A percentile compares a stretch with the other conserved stretches of the same genome.
phyloP scores from a whole-genome alignment of 2,113 vertebrate genomes.

The Pristiophorus japonicus region DNA sequence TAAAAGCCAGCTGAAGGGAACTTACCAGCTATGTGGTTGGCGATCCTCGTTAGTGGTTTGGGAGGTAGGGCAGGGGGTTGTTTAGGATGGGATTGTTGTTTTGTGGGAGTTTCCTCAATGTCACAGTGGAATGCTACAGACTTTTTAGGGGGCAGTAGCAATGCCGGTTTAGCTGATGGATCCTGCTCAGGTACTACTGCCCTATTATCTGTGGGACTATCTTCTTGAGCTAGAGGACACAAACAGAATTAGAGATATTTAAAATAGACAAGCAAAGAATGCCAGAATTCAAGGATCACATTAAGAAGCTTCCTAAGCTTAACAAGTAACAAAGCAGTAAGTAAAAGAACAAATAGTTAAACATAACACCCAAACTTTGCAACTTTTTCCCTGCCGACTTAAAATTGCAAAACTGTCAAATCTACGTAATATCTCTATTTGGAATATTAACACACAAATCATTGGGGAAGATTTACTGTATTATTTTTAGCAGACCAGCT shows the following conservation, averaged over 20 bases:
- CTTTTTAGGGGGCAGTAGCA: conserved; percentile 81
- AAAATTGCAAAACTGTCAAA: not conserved
- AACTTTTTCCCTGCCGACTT: not conserved
- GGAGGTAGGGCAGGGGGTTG: conserved; percentile 96
- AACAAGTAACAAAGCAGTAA: not conserved
- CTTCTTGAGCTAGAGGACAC: conserved; percentile 76
- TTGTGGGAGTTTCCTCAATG: conserved; percentile 80
- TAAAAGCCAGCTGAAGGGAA: conserved; percentile 33
- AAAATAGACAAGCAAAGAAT: not conserved
- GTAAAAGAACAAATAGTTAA: not conserved
- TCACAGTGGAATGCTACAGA: conserved; percentile 76
- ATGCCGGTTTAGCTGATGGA: conserved; percentile 73
- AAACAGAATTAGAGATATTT: conserved; percentile 43
- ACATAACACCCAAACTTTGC: not conserved
- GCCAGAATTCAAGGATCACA: not conserved
- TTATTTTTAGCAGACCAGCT: not conserved
- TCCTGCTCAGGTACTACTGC: conserved; percentile 78
- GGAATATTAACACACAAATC: not conserved
- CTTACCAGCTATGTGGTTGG: conserved; percentile 92
- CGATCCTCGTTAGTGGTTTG: conserved; percentile 88
- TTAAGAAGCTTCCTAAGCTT: not conserved
- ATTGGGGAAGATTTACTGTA: not conserved
- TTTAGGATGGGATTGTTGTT: conserved; percentile 87
- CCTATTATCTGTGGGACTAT: conserved; percentile 79
- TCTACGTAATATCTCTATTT: not conserved